phyloP scores from a whole-genome alignment of 30 jellyfish, hydroid and myxozoan genomes.

The Turritopsis rubra region DNA sequence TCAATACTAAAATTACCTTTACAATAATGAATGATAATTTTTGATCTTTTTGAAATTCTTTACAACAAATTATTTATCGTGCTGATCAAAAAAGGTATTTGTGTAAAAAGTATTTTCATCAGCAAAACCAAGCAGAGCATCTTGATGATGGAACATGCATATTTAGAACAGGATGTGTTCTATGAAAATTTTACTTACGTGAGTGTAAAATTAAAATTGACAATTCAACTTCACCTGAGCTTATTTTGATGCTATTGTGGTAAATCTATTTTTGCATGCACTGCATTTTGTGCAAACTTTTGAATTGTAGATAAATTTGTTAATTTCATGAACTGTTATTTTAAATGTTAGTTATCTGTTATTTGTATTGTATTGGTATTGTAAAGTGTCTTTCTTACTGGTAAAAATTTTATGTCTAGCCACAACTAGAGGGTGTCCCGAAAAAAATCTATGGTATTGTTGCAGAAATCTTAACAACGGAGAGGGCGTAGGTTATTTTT shows the following conservation, averaged over 20 bases:
- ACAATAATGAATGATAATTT: not conserved
- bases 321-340: too few relatives aligned
- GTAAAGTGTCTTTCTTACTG: not conserved
- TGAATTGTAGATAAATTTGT: too few relatives aligned
- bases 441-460: slow-evolving; percentile 74
- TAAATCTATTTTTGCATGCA: too few relatives aligned
- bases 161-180: not conserved
- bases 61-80: not conserved
- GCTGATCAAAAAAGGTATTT: not conserved
- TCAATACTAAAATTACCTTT: not conserved
- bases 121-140: not conserved
- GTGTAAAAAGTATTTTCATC: too few relatives aligned
- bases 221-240: too few relatives aligned
- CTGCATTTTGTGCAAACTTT: too few relatives aligned
- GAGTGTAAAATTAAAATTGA: too few relatives aligned
- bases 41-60: too few relatives aligned
- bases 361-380: not conserved
- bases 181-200: not conserved
- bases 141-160: not conserved
- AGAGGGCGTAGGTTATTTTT: slow-evolving; percentile 82
- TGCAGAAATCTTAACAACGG: slow-evolving; percentile 87
- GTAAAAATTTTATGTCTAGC: slow-evolving; percentile 14
- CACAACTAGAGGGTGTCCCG: slow-evolving; percentile 49
- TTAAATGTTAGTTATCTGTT: not conserved
- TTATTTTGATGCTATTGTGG: too few relatives aligned